Percentiles rank a stretch among this genome's conserved stretches.
Evolutionary conservation across 2,797 vertebrate genomes (phyloP).

Genomic region (Streptopelia turtur): DNA sequence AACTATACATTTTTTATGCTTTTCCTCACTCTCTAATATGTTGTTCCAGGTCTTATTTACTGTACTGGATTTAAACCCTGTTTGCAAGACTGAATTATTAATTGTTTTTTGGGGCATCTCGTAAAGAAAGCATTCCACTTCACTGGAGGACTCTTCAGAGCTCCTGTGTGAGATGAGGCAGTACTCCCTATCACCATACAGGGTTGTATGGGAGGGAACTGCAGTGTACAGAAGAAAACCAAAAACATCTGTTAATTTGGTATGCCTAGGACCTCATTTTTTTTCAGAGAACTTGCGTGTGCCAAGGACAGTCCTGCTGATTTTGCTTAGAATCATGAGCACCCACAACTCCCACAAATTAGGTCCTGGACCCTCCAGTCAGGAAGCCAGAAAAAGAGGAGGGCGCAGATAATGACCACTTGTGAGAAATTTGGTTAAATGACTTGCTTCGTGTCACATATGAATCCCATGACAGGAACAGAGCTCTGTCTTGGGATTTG

Average conservation of each 20-base stretch:
- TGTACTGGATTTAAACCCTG: background rate
- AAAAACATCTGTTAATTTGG: background rate
- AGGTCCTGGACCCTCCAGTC: background rate
- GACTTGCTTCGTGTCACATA: background rate
- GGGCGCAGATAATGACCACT: background rate
- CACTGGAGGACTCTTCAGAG: background rate
- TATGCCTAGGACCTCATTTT: background rate
- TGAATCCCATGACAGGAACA: background rate
- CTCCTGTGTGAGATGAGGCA: background rate
- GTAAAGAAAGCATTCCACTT: background rate
- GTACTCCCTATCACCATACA: fast-evolving
- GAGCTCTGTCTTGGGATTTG: background rate
- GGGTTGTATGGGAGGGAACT: background rate
- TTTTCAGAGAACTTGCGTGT: background rate
- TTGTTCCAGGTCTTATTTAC: background rate
- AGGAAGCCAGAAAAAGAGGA: background rate
- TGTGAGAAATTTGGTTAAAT: background rate
- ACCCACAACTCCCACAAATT: background rate
- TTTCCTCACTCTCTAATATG: background rate
- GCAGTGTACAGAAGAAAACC: background rate
- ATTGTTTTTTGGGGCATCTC: background rate
- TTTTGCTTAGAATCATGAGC: background rate
- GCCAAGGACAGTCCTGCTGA: background rate
- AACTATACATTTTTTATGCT: background rate
- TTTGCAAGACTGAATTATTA: background rate